Evolutionary conservation across 2,888 invertebrate genomes (phyloP), one percentile per base, ranked within the genome.

Genomic region (Hyppa rectilinea): DNA sequence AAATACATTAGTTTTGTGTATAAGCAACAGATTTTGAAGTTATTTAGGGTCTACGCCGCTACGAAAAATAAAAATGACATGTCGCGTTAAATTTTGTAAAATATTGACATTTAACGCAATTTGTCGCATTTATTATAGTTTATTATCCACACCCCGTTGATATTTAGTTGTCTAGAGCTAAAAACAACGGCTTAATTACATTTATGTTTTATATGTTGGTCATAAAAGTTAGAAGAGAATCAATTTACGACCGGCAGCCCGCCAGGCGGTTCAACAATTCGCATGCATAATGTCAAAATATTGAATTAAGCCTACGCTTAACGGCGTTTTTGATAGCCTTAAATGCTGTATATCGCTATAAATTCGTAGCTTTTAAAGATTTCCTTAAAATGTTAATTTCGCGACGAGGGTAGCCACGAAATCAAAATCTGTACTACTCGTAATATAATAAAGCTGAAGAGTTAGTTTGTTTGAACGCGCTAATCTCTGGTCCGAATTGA

Each of bases 181-280:
- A 2, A 4, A 75, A 60, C 43, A 78, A 60, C 55, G 43, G n/a
- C 47, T 26, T 55, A 70, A 74, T 74, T 70, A 59, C 31, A 49
- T 60, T 50, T 26, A 55, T 29, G n/a, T 50, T 49, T 31, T 38
- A 36, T 40, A 58, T 29, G 1, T n/a, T 36, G 4, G 12, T 47
- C 5, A 36, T 78, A 71, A 71, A 70, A 23, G 14, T 60, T 45
- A 20, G 9, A 14, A 43, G 17, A 56, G 1, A 71, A 43, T 53
- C n/a, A 62, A 62, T 75, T 78, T 71, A 75, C 17, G 75, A 58
- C 6, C 9, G n/a, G 29, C 29, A 47, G 17, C 72, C 0, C 72
- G 10, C 29, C 58, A 6, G 60, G 43, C 20, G 71, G 36, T 49
- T 43, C 4, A 17, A 10, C 0, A 45, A 59, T 78, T 71, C 60